Evolutionary conservation across 2,113 vertebrate species (phyloP).

Genomic region (Struthio camelus): DNA sequence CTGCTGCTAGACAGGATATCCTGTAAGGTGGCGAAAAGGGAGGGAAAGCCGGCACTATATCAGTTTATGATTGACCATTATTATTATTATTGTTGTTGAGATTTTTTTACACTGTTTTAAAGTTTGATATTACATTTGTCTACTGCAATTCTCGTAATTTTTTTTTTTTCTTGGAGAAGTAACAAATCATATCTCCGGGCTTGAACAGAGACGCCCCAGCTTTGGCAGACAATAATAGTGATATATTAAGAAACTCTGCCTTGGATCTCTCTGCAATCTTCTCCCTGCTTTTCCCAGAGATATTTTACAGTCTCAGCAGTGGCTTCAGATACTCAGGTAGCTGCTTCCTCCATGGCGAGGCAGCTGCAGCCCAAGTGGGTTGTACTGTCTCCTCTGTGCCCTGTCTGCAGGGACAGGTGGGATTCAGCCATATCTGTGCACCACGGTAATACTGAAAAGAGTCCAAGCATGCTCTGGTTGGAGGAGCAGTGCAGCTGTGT

Average conservation of each 20-base stretch:
- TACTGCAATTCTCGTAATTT: not conserved
- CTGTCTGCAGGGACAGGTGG: not conserved
- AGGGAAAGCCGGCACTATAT: slow-evolving; percentile 72
- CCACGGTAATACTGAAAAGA: not conserved
- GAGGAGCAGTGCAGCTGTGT: not conserved
- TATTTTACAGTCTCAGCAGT: slow-evolving; percentile 38
- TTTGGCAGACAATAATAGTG: slow-evolving; percentile 46
- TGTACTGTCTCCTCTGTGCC: not conserved
- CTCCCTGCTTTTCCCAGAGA: slow-evolving; percentile 47
- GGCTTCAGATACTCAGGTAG: slow-evolving; percentile 29
- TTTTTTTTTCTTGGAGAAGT: not conserved
- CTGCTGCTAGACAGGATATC: slow-evolving; percentile 84
- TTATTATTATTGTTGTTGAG: slow-evolving; percentile 65
- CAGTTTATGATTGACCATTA: slow-evolving; percentile 75
- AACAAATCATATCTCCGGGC: slow-evolving; percentile 24
- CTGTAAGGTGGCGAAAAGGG: slow-evolving; percentile 79
- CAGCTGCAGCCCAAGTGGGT: slow-evolving; percentile 15
- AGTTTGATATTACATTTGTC: slow-evolving; percentile 59
- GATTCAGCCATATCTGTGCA: not conserved
- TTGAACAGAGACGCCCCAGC: slow-evolving; percentile 3
- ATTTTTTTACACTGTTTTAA: slow-evolving; percentile 36
- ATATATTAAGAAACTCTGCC: slow-evolving; percentile 48
- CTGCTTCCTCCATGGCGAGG: not conserved
- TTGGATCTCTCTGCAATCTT: slow-evolving; percentile 49
- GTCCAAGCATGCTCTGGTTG: not conserved